phyloP scores from a whole-genome alignment of 2,797 vertebrate species.

The Eospalax fontanierii region DNA sequence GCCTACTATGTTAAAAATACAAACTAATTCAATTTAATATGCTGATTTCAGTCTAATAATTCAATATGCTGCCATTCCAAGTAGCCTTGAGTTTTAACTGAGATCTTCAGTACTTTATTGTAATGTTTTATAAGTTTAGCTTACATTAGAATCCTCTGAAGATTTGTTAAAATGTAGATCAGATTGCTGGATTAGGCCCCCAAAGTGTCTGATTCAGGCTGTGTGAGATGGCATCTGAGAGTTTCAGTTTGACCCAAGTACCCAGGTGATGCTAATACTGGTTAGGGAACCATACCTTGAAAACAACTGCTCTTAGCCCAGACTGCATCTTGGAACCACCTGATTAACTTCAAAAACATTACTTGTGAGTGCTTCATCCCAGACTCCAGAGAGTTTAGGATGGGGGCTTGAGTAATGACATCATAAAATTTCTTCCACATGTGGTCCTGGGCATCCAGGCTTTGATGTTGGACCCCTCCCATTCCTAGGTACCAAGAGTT shows the following conservation, averaged over 20 bases:
- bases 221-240: background rate
- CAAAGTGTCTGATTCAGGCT: background rate
- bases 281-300: background rate
- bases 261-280: background rate
- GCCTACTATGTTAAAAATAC: constrained; percentile 2
- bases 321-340: background rate
- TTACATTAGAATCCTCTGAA: background rate
- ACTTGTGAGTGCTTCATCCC: background rate
- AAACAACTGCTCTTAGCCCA: background rate
- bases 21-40: background rate
- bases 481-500: too few relatives aligned
- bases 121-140: background rate
- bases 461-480: too few relatives aligned
- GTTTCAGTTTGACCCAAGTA: constrained; percentile 49
- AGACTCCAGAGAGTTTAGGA: background rate
- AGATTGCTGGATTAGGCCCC: background rate
- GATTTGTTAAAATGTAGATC: constrained; percentile 34
- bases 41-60: background rate
- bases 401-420: background rate
- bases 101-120: background rate
- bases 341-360: background rate
- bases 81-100: background rate
- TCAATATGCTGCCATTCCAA: constrained; percentile 2
- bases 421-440: background rate
- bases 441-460: too few relatives aligned